Evolutionary conservation across 30 jellyfish, hydroid and myxozoan species (phyloP).

Genomic region (Turritopsis rubra): DNA sequence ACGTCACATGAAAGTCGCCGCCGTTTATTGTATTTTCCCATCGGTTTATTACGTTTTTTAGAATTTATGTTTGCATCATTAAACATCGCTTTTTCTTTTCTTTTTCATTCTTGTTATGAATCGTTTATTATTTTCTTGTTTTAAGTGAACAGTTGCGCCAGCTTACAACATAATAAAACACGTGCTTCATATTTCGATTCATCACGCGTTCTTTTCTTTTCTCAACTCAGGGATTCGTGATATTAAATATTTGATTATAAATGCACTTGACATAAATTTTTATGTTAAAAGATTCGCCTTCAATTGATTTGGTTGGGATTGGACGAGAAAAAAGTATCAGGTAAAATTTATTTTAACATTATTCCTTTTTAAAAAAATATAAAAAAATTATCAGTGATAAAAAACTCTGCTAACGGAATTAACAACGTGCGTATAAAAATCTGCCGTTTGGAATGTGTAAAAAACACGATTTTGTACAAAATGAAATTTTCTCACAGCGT

Average conservation of each 20-base stretch:
- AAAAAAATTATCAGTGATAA: not conserved
- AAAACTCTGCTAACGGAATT: not conserved
- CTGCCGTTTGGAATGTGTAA: not conserved
- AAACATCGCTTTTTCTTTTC: not conserved
- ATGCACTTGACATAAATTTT: not conserved
- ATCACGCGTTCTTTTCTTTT: not conserved
- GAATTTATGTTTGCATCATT: not conserved
- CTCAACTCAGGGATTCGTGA: not conserved
- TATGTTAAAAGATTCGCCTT: not conserved
- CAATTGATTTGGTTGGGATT: not conserved
- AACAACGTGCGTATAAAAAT: not conserved
- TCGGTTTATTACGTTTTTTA: not conserved
- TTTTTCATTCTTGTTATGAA: not conserved
- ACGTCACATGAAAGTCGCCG: not conserved
- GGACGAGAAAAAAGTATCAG: not conserved
- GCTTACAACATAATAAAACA: not conserved
- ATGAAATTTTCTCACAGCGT: not conserved
- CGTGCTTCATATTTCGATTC: not conserved
- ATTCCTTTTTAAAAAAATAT: not conserved
- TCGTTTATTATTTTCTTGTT: not conserved
- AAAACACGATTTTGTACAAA: not conserved
- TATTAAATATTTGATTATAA: not conserved
- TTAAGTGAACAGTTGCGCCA: not conserved
- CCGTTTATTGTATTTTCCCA: not conserved
- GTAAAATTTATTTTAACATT: not conserved